These are phyloP conservation scores for Sialia sialis DNA, from an alignment of 2,113 vertebrate genomes.

Conservation along the genomic window DNA sequence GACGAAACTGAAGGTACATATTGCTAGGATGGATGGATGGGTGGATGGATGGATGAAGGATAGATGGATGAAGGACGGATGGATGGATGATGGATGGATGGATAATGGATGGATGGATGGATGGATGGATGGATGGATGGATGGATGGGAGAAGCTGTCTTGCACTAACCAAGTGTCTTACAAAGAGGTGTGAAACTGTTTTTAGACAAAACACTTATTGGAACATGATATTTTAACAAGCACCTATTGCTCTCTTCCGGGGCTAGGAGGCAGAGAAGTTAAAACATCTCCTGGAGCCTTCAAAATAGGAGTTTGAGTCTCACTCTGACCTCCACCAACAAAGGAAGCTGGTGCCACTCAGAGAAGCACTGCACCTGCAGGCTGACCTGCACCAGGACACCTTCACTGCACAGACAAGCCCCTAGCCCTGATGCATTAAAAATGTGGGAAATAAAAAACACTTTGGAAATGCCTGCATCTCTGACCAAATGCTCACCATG, in stretches of 20 bases:
- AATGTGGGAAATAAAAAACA: neutral
- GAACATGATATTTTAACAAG: neutral
- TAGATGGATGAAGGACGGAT: neutral
- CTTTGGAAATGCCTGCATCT: neutral
- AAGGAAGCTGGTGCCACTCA: neutral
- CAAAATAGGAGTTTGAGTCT: neutral
- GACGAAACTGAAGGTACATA: neutral
- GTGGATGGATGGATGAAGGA: neutral
- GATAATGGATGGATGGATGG: neutral
- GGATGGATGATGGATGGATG: neutral
- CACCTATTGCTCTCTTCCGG: neutral
- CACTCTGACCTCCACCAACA: neutral
- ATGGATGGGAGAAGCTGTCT: neutral
- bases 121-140: neutral
- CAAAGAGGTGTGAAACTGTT: neutral
- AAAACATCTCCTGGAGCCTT: neutral
- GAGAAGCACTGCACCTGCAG: neutral
- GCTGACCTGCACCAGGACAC: neutral
- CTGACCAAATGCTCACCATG: neutral
- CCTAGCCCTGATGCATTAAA: neutral
- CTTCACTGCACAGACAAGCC: neutral
- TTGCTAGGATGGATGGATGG: neutral
- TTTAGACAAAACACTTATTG: neutral
- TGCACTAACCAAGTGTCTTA: neutral
- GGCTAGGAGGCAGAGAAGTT: neutral